These are phyloP conservation scores for Homarus americanus DNA, from an alignment of 1,140 invertebrate species.

Conservation along the genomic window DNA sequence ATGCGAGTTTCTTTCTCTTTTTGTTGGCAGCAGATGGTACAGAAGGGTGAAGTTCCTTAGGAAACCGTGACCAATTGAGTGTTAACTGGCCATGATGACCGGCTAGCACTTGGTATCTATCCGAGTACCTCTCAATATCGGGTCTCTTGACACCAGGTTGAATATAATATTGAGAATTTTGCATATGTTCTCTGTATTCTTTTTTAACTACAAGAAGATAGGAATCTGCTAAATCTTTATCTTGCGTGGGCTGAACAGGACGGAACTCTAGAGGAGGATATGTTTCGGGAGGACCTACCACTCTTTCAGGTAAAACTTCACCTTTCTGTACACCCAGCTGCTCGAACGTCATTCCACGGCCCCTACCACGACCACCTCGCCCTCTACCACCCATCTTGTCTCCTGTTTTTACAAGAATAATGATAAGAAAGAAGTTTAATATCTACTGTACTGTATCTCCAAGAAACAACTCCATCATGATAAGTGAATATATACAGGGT, in stretches of 20 bases:
- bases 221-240: slow-evolving; percentile 73
- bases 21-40: slow-evolving; percentile 4
- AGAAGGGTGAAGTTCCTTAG: slow-evolving; percentile 56
- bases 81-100: slow-evolving; percentile 36
- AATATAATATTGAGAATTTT: slow-evolving; percentile 80
- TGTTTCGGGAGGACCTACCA: slow-evolving; percentile 83
- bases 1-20: slow-evolving; percentile 45
- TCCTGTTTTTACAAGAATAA: slow-evolving; percentile 76
- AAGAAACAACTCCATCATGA: too few relatives aligned
- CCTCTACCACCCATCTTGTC: slow-evolving; percentile 78
- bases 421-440: too few relatives aligned
- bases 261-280: slow-evolving; percentile 84
- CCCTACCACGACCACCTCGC: slow-evolving; percentile 78
- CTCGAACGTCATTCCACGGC: slow-evolving; percentile 80
- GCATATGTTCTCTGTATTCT: slow-evolving; percentile 81
- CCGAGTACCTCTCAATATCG: slow-evolving; percentile 84
- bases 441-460: too few relatives aligned
- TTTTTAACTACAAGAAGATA: slow-evolving; percentile 83
- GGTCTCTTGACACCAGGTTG: slow-evolving; percentile 79
- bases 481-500: too few relatives aligned
- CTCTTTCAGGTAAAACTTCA: slow-evolving; percentile 82
- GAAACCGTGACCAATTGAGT: slow-evolving; percentile 53
- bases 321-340: slow-evolving; percentile 82
- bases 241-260: slow-evolving; percentile 80
- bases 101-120: slow-evolving; percentile 81